These are phyloP conservation scores for Drosophila yooni DNA, from an alignment of 2,888 invertebrate genomes.

Conservation along the genomic window DNA sequence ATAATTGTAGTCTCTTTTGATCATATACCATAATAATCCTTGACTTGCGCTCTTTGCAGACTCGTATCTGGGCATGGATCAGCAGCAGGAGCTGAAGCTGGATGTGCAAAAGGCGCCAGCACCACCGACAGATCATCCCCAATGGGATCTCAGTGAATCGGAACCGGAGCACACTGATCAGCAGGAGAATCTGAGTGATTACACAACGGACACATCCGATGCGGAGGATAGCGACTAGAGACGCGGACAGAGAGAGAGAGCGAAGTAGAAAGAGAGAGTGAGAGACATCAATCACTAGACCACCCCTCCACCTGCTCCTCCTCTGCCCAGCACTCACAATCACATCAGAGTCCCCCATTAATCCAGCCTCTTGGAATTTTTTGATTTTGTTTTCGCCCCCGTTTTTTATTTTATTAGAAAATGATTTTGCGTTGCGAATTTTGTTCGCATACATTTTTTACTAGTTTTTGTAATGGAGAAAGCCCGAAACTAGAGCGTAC, in stretches of 20 bases:
- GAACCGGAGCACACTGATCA: slow-evolving; percentile 90
- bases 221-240: slow-evolving; percentile 86
- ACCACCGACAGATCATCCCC: slow-evolving; percentile 96
- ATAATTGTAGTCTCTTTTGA: neutral
- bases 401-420: slow-evolving; percentile 58
- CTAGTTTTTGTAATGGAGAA: slow-evolving; percentile 80
- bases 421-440: slow-evolving; percentile 66
- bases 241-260: slow-evolving; percentile 22
- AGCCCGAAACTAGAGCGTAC: slow-evolving; percentile 75
- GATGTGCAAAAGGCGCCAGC: slow-evolving; percentile 98
- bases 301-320: neutral
- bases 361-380: slow-evolving; percentile 22
- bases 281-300: slow-evolving; percentile 16
- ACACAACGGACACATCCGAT: slow-evolving; percentile 88
- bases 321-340: slow-evolving; percentile 58
- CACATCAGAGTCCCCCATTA: neutral
- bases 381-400: slow-evolving; percentile 36
- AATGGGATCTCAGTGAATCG: slow-evolving; percentile 98
- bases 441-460: slow-evolving; percentile 67
- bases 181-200: slow-evolving; percentile 88
- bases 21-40: neutral
- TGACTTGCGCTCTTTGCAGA: slow-evolving; percentile 86
- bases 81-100: slow-evolving; percentile 96
- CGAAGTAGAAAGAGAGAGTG: slow-evolving; percentile 6
- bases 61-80: slow-evolving; percentile 98